Conservation (phyloP, 2,113 vertebrate genomes). For the Petrocephalus microphthalmus region DNA sequence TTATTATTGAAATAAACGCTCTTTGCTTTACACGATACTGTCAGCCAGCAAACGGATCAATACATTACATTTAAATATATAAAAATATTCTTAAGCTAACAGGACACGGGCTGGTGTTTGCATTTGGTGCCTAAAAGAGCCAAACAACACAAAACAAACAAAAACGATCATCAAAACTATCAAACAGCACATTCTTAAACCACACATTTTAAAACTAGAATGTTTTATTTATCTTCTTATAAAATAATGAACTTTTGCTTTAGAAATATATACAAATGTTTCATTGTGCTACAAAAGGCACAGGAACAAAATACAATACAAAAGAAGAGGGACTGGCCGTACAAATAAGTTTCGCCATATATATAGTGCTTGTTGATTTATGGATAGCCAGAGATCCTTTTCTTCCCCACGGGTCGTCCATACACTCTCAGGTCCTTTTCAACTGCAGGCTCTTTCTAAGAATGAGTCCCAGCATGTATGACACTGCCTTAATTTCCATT, state of each 20-base stretch:
- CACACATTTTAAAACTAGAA: constrained; percentile 70
- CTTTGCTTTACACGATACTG: neutral
- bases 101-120: neutral
- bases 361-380: constrained; percentile 74
- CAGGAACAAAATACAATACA: constrained; percentile 51
- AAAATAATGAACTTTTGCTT: constrained; percentile 77
- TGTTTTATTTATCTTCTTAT: constrained; percentile 85
- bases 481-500: constrained; percentile 80
- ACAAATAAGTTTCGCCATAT: constrained; percentile 67
- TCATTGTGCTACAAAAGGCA: constrained; percentile 58
- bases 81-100: neutral
- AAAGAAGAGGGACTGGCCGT: constrained; percentile 55
- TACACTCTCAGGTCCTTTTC: constrained; percentile 66
- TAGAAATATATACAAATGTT: constrained; percentile 76
- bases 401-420: constrained; percentile 78
- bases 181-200: neutral
- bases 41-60: neutral
- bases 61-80: neutral
- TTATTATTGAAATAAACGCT: neutral
- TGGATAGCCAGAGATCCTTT: constrained; percentile 67
- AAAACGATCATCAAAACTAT: neutral
- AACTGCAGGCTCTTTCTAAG: constrained; percentile 62
- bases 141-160: neutral
- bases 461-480: constrained; percentile 74
- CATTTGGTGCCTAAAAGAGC: neutral